phyloP scores from a whole-genome alignment of 37 sponge, comb jelly and placozoan genomes.

The Lycopodina hypogea region DNA sequence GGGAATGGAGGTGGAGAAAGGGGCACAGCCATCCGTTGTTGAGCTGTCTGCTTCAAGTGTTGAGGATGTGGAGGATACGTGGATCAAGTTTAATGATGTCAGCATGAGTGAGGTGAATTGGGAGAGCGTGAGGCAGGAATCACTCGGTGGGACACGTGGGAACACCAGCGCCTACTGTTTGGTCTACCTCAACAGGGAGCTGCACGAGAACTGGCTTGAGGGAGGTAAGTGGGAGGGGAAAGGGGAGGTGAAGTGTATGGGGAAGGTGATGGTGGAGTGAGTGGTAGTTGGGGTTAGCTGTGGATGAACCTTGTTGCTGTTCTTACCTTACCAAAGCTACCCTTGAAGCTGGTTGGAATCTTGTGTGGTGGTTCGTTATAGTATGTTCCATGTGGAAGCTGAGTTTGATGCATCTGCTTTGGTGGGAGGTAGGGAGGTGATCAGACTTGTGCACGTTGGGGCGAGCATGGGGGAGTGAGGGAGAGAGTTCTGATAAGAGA shows the following conservation, averaged over 20 bases:
- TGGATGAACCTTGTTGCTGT: too few species aligned
- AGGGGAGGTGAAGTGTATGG: background rate
- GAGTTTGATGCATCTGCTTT: too few species aligned
- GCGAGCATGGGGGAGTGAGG: too few species aligned
- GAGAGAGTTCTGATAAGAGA: too few species aligned
- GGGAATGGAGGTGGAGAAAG: constrained; percentile 9
- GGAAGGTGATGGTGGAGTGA: background rate
- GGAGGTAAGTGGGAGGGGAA: constrained; percentile 22
- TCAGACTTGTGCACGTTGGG: too few species aligned
- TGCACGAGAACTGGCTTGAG: constrained; percentile 21
- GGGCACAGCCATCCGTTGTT: too few species aligned
- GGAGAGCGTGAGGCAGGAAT: constrained; percentile 72
- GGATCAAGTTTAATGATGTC: constrained; percentile 83
- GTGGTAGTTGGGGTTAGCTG: too few species aligned
- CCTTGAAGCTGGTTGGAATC: too few species aligned
- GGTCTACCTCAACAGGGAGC: constrained; percentile 52
- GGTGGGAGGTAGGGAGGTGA: too few species aligned
- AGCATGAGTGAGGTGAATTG: constrained; percentile 65
- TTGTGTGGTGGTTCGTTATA: too few species aligned
- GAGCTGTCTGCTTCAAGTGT: background rate
- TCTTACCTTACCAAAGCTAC: too few species aligned
- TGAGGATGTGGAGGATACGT: background rate
- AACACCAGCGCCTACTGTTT: constrained; percentile 85
- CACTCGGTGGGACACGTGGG: constrained; percentile 35
- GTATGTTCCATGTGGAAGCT: too few species aligned